Evolutionary conservation across 2,888 invertebrate species (phyloP), one percentile per base, ranked within the genome.

Genomic region (Xestia sexstrigata): DNA sequence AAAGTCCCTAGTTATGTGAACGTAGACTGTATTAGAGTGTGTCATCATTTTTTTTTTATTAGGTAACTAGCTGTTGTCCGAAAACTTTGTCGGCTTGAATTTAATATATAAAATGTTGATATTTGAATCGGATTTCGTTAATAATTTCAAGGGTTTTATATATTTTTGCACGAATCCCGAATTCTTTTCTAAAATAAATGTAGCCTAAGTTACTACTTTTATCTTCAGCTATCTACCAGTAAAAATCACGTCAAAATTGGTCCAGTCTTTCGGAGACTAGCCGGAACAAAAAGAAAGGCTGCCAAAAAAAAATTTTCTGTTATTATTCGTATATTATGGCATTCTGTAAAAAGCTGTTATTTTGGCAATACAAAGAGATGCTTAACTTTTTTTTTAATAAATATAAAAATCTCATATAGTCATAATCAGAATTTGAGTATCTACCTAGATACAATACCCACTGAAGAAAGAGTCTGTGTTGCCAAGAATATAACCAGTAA

Each of bases 401-500:
- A 49, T 20, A 49, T 13, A 20, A 1, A 49, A 47, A 49, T 20
- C 6, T 42, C 42, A 42, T 42, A 42, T 9, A 49, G 49, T 49
- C 49, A 49, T 49, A 11, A 63, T n/a, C 13, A 63, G 5, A 63
- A n/a, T 13, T 63, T 42, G 15, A 39, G 42, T 65, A n/a, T 42
- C 35, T 35, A 4, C 2, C 2, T 39, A 6, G 23, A 39, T 35
- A 17, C 3, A 35, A 8, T 39, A 30, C 5, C 35, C 20, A 30
- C 4, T 4, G 0, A 63, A 45, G 1, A 70, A 70, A 45, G 20
- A 71, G 52, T 55, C 39, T 39, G 5, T 20, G 3, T 39, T 78
- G 79, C 71, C 78, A 79, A 78, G 55, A 78, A 55, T 62, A 55
- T 45, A 77, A 47, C 39, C 39, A 78, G 39, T 68, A 49, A 70